Percentiles rank a stretch among this genome's conserved stretches.
Conservation (phyloP, 2,888 invertebrate genomes). For the Leistus spinibarbis region DNA sequence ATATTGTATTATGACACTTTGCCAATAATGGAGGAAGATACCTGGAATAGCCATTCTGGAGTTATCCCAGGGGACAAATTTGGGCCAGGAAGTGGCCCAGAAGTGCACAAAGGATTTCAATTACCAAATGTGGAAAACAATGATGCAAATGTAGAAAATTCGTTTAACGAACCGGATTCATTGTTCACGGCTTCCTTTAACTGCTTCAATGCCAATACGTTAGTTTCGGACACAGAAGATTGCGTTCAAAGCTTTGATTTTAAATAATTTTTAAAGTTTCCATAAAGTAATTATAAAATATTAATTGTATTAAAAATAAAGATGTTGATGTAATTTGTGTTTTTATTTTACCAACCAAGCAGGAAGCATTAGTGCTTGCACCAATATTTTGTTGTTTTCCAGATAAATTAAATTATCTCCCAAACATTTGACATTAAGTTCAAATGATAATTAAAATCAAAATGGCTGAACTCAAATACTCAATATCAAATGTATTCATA, state of each 20-base stretch:
- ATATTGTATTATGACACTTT: not conserved
- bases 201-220: not conserved
- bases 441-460: not conserved
- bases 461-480: not conserved
- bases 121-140: not conserved
- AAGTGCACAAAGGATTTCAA: not conserved
- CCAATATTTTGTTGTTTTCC: not conserved
- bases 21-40: not conserved
- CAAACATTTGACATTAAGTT: not conserved
- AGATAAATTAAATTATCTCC: not conserved
- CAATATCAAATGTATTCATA: not conserved
- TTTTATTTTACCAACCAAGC: not conserved
- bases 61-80: not conserved
- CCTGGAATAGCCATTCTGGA: not conserved
- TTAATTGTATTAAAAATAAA: not conserved
- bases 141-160: not conserved
- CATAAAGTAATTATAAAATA: not conserved
- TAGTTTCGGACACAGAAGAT: not conserved
- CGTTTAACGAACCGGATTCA: not conserved
- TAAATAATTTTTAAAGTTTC: not conserved
- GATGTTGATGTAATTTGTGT: not conserved
- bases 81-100: not conserved
- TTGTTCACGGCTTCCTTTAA: not conserved
- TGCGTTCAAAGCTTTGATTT: not conserved
- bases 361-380: not conserved